Evolutionary conservation across 2,113 vertebrate genomes (phyloP), one percentile per base, ranked within the genome.

Genomic region (Platysternon megacephalum): DNA sequence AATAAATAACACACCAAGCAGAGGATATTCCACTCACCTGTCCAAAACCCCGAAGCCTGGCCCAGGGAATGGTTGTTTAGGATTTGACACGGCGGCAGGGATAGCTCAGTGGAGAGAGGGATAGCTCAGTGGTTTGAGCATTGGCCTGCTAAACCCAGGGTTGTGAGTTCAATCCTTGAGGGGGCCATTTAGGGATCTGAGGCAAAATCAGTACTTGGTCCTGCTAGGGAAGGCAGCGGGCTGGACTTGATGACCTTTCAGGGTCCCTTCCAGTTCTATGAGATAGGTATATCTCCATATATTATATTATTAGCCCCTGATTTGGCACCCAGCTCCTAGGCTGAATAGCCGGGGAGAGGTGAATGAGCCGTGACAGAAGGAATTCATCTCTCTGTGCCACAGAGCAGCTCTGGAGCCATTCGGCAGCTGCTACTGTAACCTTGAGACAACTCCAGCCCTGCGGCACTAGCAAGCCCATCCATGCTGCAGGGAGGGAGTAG

Each of bases 361-460:
- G 9, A 56, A 44, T 29, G n/a, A 14, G 58, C 91, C 46, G 3
- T 4, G 88, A 3, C 8, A 82, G 5, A n/a, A 68, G 3, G 5
- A 44, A 28, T 72, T 90, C 49, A 5, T 2, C 11, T 88, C 49
- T 78, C 32, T 35, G 5, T 2, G n/a, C 48, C 58, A 84, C 8
- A 56, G 55, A 58, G 5, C 1, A 3, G 28, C 79, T 76, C 44
- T 72, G 87, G 81, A 87, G 6, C 1, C 0, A 74, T 14, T 12
- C 17, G 80, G 86, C 65, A 7, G 29, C 48, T 86, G 0, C 6
- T 82, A 1, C 2, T 76, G 29, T 48, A 3, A 12, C n/a, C 8
- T 17, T 7, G 1, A 4, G 9, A 0, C 1, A 3, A 3, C n/a
- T 2, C 1, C 42, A 26, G 6, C 4, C n/a, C 39, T 1, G 13